Evolutionary conservation across 92 coral and sea anemone species (phyloP).

Genomic region (Desmophyllum pertusum): DNA sequence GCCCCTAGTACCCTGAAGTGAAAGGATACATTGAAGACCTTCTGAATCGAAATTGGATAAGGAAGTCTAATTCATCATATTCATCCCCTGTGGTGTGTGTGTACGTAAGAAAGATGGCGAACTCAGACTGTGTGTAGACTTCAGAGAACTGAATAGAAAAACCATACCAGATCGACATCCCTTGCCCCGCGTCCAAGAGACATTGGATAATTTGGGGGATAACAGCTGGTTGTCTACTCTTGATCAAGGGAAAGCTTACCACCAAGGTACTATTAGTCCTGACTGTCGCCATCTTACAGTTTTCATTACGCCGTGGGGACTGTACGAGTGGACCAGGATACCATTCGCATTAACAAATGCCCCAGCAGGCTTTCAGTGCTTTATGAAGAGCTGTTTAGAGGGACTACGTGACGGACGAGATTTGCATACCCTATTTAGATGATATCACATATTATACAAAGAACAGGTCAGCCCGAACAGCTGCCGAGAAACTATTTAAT

Average conservation of each 20-base stretch:
- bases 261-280: slow-evolving; percentile 27
- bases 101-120: background rate
- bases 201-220: slow-evolving; percentile 48
- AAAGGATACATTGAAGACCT: background rate
- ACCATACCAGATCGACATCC: slow-evolving; percentile 50
- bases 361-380: no score
- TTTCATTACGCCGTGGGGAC: slow-evolving; percentile 21
- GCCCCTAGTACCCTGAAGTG: background rate
- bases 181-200: slow-evolving; percentile 50
- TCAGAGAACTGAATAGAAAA: slow-evolving; percentile 22
- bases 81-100: no score
- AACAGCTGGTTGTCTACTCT: slow-evolving; percentile 38
- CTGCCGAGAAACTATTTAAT: no score
- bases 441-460: no score
- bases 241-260: slow-evolving; percentile 41
- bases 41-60: background rate
- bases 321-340: no score
- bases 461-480: no score
- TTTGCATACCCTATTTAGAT: no score
- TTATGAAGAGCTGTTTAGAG: no score
- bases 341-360: no score
- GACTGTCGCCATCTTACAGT: slow-evolving; percentile 32
- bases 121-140: slow-evolving; percentile 1
- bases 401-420: no score
- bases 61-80: background rate